Base-by-base conservation (phyloP, 1,140 invertebrate species). In the Drosophila orena region DNA sequence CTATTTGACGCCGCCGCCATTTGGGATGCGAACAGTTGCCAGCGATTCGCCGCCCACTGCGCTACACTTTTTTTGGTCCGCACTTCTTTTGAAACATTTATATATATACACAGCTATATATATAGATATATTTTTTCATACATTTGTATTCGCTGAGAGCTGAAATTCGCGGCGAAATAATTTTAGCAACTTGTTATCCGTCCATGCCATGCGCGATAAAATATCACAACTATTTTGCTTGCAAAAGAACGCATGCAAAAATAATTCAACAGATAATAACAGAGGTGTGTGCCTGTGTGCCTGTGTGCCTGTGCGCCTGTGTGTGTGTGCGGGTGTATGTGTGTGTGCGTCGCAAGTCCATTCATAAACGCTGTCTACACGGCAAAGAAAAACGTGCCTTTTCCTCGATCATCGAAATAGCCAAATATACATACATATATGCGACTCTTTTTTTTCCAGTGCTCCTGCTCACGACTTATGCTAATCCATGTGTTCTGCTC, bases 141-240 rank as follows among this genome's bases (percentile, higher is more conserved):
- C 43, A 42, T 60, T 72, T 43, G 78, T 77, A 46, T 73, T 89
- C 70, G 80, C 86, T 90, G 69, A 64, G 79, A 74, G 79, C 71
- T 72, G 65, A 80, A 80, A 91, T 91, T 91, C 79, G 81, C 88
- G 84, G 77, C 84, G 84, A 91, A 91, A 91, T 89, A 89, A 92
- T 85, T 91, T 88, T 75, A 76, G 74, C 74, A 80, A 78, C 81
- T 92, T 85, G 70, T 91, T 85, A 90, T 84, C 83, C 85, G 91
- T 92, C 91, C 91, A 92, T 92, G 91, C 91, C 91, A 92, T 92
- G 91, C 91, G 91, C 91, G 91, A 92, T 92, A 92, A 92, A 92
- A 81, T 92, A 83, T 88, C 81, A 79, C 91, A 92, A 90, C 83
- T 92, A 89, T 91, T 92, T 92, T 92, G 91, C 90, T 90, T 92